These are phyloP conservation scores for Palythoa grandis DNA, from an alignment of 92 coral and sea anemone genomes.

Conservation along the genomic window DNA sequence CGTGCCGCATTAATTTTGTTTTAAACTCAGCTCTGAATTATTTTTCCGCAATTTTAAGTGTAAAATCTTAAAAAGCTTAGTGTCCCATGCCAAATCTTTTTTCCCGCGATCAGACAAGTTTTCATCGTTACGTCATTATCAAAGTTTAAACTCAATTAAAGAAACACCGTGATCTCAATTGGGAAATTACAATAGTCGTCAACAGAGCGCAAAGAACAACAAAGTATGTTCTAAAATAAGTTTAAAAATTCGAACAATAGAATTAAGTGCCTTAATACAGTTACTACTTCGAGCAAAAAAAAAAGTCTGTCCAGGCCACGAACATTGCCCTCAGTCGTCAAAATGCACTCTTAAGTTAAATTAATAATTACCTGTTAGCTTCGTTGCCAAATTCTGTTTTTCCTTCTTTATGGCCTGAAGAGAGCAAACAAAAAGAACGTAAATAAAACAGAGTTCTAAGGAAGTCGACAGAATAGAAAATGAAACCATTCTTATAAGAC, in stretches of 20 bases:
- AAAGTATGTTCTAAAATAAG: not conserved
- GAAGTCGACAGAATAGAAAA: not conserved
- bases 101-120: too few relatives aligned
- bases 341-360: not conserved
- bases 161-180: not conserved
- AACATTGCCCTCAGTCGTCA: not conserved
- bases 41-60: too few relatives aligned
- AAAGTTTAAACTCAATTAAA: too few relatives aligned
- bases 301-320: too few relatives aligned
- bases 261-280: too few relatives aligned
- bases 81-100: too few relatives aligned
- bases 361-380: slow-evolving; percentile 53
- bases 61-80: too few relatives aligned
- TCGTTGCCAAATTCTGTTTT: slow-evolving; percentile 54
- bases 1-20: too few relatives aligned
- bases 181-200: not conserved
- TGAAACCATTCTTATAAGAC: not conserved
- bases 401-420: slow-evolving; percentile 41
- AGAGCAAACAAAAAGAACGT: not conserved
- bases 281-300: too few relatives aligned
- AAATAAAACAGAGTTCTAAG: not conserved
- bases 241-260: too few relatives aligned
- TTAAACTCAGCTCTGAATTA: too few relatives aligned
- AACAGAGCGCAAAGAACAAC: not conserved
- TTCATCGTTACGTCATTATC: too few relatives aligned